Evolutionary conservation across 2,113 vertebrate species (phyloP).

Genomic region (Harpagus bidentatus): DNA sequence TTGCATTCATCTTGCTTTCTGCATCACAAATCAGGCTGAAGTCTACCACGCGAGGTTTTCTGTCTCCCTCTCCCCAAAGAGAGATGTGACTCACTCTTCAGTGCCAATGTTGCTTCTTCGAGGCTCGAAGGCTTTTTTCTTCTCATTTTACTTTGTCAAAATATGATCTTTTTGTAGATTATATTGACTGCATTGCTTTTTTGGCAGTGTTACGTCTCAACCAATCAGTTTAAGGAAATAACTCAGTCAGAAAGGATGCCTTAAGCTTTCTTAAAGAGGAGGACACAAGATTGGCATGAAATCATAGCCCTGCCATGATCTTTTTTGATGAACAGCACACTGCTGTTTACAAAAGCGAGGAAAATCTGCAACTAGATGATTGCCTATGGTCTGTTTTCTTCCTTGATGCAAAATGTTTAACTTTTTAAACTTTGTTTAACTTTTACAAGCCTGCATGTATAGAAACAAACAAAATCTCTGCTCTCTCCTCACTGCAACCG

Average conservation of each 20-base stretch:
- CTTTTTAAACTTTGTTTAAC: not conserved
- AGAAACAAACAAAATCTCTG: not conserved
- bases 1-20: constrained; percentile 35
- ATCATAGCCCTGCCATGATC: not conserved
- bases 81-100: constrained; percentile 25
- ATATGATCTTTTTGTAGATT: not conserved
- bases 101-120: not conserved
- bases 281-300: not conserved
- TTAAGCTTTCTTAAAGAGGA: not conserved
- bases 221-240: not conserved
- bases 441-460: not conserved
- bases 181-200: not conserved
- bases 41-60: not conserved
- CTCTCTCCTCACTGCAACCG: not conserved
- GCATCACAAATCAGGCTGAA: constrained; percentile 47
- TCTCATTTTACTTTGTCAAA: not conserved
- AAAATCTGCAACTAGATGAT: not conserved
- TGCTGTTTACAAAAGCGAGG: not conserved
- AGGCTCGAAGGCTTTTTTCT: not conserved
- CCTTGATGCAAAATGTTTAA: not conserved
- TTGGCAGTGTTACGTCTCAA: not conserved
- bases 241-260: not conserved
- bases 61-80: not conserved
- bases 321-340: not conserved
- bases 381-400: not conserved